Evolutionary conservation across 2,113 vertebrate genomes (phyloP), one percentile per base, ranked within the genome.

Genomic region (Lasiurus borealis): DNA sequence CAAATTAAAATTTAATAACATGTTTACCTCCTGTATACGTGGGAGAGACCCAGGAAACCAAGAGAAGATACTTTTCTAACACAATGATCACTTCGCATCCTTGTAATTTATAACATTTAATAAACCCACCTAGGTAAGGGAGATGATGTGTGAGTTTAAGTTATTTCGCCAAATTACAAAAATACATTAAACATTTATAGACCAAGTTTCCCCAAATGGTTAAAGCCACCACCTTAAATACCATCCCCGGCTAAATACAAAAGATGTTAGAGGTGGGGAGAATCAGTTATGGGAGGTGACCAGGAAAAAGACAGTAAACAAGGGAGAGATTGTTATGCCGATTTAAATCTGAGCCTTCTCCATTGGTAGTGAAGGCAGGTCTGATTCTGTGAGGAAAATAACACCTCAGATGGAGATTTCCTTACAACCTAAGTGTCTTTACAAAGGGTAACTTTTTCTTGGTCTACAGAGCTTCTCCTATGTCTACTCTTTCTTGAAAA

Each of bases 41-140:
- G 54, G 80, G 25, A 44, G 80, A 62, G 25, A 44, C 15, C 14
- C 14, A 82, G 25, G 27, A 44, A 82, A 40, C 9, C 78, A 10
- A 92, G 12, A 95, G 11, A 76, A 88, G 57, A 93, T 44, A 64
- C 6, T 71, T 80, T 93, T 78, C 50, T 91, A 81, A 75, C 18
- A 75, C 9, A 96, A 52, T 54, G 57, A 86, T 64, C 14, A 86
- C 12, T n/a, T 91, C 31, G 73, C n/a, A 66, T 75, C 13, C 29
- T 80, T 83, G 16, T 48, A 40, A 57, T 50, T 89, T 76, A 88
- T 46, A 88, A 80, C 80, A 84, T 75, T 89, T 83, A 66, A 83
- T 80, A 64, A 72, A 46, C 21, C 19, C 75, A 94, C 76, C 10
- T 50, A 15, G 10, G 7, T 80, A 84, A 88, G 8, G 16, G 14